Percentiles rank a stretch among this genome's conserved stretches.
phyloP scores from a whole-genome alignment of 92 coral and sea anemone species.

The Isaurus tuberculatus region DNA sequence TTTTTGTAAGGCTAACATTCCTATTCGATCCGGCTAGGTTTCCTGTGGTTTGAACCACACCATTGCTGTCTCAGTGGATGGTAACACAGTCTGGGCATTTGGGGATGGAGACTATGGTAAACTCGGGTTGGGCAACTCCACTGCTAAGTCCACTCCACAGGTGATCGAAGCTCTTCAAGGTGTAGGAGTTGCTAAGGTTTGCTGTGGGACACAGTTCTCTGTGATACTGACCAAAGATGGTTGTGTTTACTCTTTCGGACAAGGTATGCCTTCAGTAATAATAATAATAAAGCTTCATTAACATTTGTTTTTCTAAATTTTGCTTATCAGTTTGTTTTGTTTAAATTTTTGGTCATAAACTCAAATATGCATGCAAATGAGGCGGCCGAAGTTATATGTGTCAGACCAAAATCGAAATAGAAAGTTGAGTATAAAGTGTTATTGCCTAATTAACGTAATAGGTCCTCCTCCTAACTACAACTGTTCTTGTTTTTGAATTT shows the following conservation, averaged over 20 bases:
- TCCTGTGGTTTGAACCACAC: constrained; percentile 90
- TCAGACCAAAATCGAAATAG: no score
- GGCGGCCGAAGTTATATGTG: no score
- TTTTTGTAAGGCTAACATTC: not conserved
- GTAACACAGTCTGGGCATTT: constrained; percentile 84
- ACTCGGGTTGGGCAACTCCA: constrained; percentile 83
- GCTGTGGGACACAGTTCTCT: constrained; percentile 91
- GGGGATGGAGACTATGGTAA: constrained; percentile 93
- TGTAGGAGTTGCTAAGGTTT: constrained; percentile 72
- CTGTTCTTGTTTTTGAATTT: no score
- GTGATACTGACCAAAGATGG: constrained; percentile 86
- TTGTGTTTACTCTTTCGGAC: constrained; percentile 82
- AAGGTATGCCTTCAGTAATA: constrained; percentile 64
- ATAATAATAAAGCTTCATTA: not conserved
- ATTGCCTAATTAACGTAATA: no score
- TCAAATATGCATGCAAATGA: no score
- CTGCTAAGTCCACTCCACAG: constrained; percentile 83
- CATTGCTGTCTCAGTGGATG: constrained; percentile 76
- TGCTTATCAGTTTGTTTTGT: no score
- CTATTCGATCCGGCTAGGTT: constrained; percentile 51
- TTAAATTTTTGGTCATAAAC: no score
- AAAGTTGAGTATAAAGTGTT: no score
- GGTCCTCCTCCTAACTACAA: no score
- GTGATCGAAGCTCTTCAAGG: constrained; percentile 72
- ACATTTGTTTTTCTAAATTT: not conserved